These are phyloP conservation scores for Synanthedon formicaeformis DNA, from an alignment of 2,888 invertebrate species.

Conservation along the genomic window DNA sequence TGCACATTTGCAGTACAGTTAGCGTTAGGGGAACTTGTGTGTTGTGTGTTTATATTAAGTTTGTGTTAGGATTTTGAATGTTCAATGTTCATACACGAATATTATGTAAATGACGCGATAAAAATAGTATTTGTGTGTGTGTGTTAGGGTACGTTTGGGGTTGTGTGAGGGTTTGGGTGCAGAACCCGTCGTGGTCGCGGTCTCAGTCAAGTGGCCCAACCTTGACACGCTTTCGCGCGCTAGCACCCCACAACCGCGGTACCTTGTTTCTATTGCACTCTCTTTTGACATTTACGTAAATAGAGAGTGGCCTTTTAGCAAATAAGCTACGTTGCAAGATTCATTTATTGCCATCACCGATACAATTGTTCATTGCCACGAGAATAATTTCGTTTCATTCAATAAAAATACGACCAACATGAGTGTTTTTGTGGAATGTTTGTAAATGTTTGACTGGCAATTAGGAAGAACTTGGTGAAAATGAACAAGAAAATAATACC, in stretches of 20 bases:
- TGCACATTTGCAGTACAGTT: constrained; percentile 13
- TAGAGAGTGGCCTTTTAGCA: constrained; percentile 32
- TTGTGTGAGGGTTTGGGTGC: constrained; percentile 32
- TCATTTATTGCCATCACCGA: not conserved
- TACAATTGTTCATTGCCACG: no score
- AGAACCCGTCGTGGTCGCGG: constrained; percentile 43
- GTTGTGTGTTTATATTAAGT: constrained; percentile 8
- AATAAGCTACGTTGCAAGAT: constrained; percentile 23
- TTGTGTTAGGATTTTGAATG: constrained; percentile 8
- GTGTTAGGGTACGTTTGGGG: constrained; percentile 15
- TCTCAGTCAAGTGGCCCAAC: constrained; percentile 50
- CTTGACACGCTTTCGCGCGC: constrained; percentile 68
- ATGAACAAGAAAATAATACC: constrained; percentile 24
- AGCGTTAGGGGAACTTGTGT: constrained; percentile 6
- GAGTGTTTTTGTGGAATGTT: no score
- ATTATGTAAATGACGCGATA: not conserved
- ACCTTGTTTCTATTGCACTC: constrained; percentile 57
- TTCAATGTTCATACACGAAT: not conserved
- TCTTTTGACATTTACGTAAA: constrained; percentile 56
- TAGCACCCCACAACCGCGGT: constrained; percentile 36
- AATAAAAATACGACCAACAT: no score
- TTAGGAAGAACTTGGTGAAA: constrained; percentile 2
- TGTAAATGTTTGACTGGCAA: no score
- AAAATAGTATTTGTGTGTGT: constrained; percentile 13
- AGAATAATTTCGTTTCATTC: no score